Evolutionary conservation across 2,888 invertebrate species (phyloP).

Genomic region (Dynastes tityus): DNA sequence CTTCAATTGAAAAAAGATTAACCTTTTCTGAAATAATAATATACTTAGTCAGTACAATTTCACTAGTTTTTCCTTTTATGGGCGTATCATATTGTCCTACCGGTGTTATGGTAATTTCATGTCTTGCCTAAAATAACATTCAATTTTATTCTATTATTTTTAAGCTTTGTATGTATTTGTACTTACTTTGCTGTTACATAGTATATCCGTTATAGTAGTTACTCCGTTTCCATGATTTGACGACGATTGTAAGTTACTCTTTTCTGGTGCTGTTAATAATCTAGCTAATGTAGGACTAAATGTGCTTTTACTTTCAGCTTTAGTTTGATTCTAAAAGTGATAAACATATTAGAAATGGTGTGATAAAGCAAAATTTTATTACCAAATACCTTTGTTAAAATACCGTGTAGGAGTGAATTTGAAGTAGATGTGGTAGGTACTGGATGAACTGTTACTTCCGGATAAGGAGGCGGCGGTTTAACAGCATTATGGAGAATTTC

Average conservation of each 20-base stretch:
- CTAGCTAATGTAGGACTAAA: constrained; percentile 88
- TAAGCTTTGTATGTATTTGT: background rate
- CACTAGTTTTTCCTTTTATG: constrained; percentile 52
- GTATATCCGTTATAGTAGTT: constrained; percentile 68
- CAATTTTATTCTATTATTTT: background rate
- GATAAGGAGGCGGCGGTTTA: constrained; percentile 79
- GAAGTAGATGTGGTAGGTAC: constrained; percentile 74
- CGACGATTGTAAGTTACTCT: constrained; percentile 43
- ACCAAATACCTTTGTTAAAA: constrained; percentile 78
- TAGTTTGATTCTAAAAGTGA: constrained; percentile 64
- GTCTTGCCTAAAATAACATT: constrained; percentile 71
- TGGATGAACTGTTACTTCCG: constrained; percentile 85
- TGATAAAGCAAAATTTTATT: background rate
- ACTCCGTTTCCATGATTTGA: constrained; percentile 59
- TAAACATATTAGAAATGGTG: background rate
- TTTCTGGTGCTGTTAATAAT: constrained; percentile 79
- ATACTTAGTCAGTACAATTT: constrained; percentile 37
- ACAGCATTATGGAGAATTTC: constrained; percentile 66
- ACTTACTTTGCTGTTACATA: constrained; percentile 68
- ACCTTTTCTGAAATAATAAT: background rate
- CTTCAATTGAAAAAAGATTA: constrained; percentile 54
- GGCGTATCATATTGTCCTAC: constrained; percentile 68
- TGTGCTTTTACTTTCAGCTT: constrained; percentile 72
- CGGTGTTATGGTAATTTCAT: constrained; percentile 77
- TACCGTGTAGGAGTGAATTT: constrained; percentile 82